Evolutionary conservation across 2,888 invertebrate species (phyloP), one percentile per base, ranked within the genome.

Genomic region (Hyppa rectilinea): DNA sequence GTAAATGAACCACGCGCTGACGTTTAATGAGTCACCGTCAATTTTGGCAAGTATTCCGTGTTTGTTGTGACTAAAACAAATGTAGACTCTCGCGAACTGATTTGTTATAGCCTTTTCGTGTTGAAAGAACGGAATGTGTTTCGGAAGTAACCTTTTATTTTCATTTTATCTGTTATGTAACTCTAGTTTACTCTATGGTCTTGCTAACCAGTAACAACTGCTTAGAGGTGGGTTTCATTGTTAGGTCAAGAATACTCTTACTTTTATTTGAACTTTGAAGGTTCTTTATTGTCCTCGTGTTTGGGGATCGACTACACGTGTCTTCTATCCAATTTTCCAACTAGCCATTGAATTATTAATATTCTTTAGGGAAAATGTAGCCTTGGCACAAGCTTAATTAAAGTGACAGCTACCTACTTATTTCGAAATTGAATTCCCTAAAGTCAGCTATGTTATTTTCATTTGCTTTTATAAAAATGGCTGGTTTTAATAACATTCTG

Each of bases 21-120:
- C 70, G 62, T 78, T 67, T 63, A 49, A 56, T 84, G 81, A 78
- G 67, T 84, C 82, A 80, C 47, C 40, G 67, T 58, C 36, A 17
- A 68, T 65, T 70, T 79, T 71, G 65, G 71, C 64, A 68, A 50
- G 67, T 64, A 73, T 52, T 40, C 61, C 26, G 62, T 75, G 29
- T 70, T 69, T 70, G 53, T 65, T 70, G 70, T 70, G 70, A 70
- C 62, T 80, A 74, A 77, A 62, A 67, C 69, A 63, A 61, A 49
- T 43, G 36, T 70, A 49, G 34, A 50, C 23, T 40, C 26, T n/a
- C 14, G 36, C 10, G 31, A 64, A 71, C 63, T 45, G 76, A 79
- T 75, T 71, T 45, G 55, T 71, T 78, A 9, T 36, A 67, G 52
- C 66, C 63, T 67, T 73, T 66, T 50, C 65, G 63, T 49, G 23